Percentiles rank a stretch among this genome's conserved stretches.
These are phyloP conservation scores for Nibea coibor DNA, from an alignment of 2,113 vertebrate species.

Conservation along the genomic window DNA sequence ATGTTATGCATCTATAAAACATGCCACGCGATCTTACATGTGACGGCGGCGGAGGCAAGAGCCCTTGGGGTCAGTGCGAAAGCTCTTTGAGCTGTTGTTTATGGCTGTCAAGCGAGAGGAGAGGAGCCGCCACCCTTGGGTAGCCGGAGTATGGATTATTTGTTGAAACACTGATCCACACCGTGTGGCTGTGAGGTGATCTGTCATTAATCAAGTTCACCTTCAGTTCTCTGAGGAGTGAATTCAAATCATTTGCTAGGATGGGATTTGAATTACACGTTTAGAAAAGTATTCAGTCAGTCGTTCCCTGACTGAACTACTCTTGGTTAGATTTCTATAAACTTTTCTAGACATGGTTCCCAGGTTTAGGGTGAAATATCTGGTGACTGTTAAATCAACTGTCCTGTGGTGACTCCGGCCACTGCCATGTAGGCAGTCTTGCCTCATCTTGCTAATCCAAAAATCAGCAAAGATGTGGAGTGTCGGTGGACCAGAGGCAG, in stretches of 20 bases:
- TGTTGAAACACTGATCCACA: conserved; percentile 61
- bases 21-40: conserved; percentile 31
- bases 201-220: conserved; percentile 44
- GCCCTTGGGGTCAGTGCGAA: conserved; percentile 49
- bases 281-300: conserved; percentile 4
- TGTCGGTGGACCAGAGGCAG: no score
- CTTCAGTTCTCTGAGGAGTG: conserved; percentile 28
- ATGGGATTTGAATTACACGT: conserved; percentile 9
- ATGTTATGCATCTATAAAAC: conserved; percentile 69
- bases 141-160: conserved; percentile 60
- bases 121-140: conserved; percentile 18
- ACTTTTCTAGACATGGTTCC: background rate
- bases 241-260: conserved; percentile 16
- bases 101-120: conserved; percentile 40
- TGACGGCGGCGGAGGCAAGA: conserved; percentile 25
- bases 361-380: background rate
- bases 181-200: conserved; percentile 20
- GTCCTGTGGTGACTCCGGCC: no score
- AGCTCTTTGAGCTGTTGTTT: conserved; percentile 59
- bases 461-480: no score
- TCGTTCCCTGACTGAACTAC: conserved; percentile 3
- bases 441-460: no score
- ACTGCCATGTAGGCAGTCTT: no score
- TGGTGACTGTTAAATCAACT: background rate
- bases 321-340: background rate